A percentile compares a stretch with the other conserved stretches of the same genome.
Evolutionary conservation across 2,113 vertebrate species (phyloP).

Genomic region (Crotalus horridus): DNA sequence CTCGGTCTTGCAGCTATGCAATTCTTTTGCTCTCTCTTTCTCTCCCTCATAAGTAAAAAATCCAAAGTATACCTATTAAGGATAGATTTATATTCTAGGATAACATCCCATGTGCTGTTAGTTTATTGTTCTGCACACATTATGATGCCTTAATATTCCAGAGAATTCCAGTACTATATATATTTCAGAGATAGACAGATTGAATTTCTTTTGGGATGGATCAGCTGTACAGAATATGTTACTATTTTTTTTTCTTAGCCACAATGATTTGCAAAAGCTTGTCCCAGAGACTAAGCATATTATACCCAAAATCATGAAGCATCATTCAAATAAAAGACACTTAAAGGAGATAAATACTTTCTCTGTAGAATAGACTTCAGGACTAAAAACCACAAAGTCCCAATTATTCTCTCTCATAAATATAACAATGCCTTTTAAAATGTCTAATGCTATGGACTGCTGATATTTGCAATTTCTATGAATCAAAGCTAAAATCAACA

Average conservation of each 20-base stretch:
- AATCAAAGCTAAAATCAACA: not conserved
- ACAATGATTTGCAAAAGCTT: not conserved
- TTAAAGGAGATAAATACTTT: not conserved
- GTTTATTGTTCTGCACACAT: not conserved
- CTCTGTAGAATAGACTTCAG: not conserved
- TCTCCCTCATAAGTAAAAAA: not conserved
- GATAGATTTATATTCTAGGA: not conserved
- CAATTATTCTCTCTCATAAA: slow-evolving; percentile 4
- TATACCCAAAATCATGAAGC: not conserved
- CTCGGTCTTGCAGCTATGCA: not conserved
- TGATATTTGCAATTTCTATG: not conserved
- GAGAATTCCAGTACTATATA: not conserved
- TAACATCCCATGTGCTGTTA: not conserved
- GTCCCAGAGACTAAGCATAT: not conserved
- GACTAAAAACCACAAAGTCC: not conserved
- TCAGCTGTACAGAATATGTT: not conserved
- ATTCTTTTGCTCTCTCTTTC: not conserved
- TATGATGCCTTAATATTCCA: not conserved
- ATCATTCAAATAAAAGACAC: not conserved
- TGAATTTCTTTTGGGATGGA: not conserved
- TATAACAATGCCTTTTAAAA: not conserved
- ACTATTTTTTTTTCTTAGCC: not conserved
- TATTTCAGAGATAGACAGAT: not conserved
- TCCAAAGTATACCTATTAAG: not conserved
- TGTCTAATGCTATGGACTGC: not conserved